Conservation (phyloP, 2,888 invertebrate species). For the Lithophane ornitopus region DNA sequence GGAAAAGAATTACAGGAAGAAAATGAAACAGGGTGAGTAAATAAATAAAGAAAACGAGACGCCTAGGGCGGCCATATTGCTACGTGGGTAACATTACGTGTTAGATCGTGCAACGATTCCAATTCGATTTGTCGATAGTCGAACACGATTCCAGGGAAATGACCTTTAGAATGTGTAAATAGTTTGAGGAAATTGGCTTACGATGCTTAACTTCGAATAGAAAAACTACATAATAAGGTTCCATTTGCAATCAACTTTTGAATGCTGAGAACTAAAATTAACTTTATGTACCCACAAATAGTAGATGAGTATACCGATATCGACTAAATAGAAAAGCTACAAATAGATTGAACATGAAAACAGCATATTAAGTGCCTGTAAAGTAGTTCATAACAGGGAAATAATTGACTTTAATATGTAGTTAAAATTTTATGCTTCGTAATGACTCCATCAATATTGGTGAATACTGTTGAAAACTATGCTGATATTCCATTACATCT, state of each 20-base stretch:
- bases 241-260: conserved; percentile 22
- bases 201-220: conserved; percentile 43
- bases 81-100: conserved; percentile 83
- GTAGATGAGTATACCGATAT: conserved; percentile 16
- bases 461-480: conserved; percentile 24
- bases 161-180: conserved; percentile 86
- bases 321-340: conserved; percentile 34
- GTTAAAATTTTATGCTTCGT: conserved; percentile 40
- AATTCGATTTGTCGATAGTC: conserved; percentile 86
- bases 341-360: conserved; percentile 35
- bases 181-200: conserved; percentile 69
- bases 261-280: conserved; percentile 31
- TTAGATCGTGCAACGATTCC: conserved; percentile 83
- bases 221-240: conserved; percentile 26
- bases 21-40: conserved; percentile 88
- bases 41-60: conserved; percentile 83
- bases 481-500: conserved; percentile 26
- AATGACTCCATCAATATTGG: conserved; percentile 48
- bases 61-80: conserved; percentile 76
- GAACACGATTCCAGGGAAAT: conserved; percentile 76
- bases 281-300: conserved; percentile 34
- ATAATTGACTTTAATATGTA: conserved; percentile 36
- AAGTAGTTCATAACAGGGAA: conserved; percentile 26
- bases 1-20: conserved; percentile 89
- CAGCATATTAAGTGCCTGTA: conserved; percentile 17